Percentiles rank a stretch among this genome's conserved stretches.
These are phyloP conservation scores for Varanus salvator DNA, from an alignment of 2,113 vertebrate species.

Conservation along the genomic window DNA sequence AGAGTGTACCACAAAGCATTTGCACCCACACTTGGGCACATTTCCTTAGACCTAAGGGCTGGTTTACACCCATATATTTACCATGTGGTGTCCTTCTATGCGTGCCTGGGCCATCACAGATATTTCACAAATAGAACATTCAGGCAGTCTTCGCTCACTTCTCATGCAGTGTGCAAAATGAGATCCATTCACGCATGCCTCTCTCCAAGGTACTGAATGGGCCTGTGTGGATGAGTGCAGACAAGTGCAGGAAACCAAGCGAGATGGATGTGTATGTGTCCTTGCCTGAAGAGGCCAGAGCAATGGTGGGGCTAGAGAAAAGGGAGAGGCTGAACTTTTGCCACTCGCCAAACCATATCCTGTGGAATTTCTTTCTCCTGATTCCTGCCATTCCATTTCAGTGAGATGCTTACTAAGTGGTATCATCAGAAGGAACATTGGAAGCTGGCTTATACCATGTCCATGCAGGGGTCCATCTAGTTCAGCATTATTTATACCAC, in stretches of 20 bases:
- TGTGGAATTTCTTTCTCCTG: neutral
- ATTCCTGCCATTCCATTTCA: neutral
- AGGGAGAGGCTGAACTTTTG: neutral
- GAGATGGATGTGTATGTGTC: neutral
- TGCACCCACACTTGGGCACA: neutral
- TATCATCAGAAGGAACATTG: neutral
- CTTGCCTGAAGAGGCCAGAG: neutral
- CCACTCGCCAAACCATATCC: too few relatives aligned
- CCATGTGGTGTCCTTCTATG: neutral
- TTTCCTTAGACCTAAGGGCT: neutral
- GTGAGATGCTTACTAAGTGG: too few relatives aligned
- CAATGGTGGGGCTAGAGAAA: neutral
- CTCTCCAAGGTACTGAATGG: neutral
- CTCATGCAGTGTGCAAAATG: neutral
- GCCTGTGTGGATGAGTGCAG: neutral
- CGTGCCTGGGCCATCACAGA: neutral
- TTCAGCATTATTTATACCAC: neutral
- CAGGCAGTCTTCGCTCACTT: neutral
- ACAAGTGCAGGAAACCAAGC: neutral
- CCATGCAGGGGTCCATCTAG: neutral
- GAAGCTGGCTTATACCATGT: neutral
- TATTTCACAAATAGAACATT: neutral
- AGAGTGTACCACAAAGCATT: neutral
- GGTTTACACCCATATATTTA: neutral
- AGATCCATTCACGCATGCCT: neutral